Base-by-base conservation (phyloP, 2,888 invertebrate genomes). In the Steinernema carpocapsae region DNA sequence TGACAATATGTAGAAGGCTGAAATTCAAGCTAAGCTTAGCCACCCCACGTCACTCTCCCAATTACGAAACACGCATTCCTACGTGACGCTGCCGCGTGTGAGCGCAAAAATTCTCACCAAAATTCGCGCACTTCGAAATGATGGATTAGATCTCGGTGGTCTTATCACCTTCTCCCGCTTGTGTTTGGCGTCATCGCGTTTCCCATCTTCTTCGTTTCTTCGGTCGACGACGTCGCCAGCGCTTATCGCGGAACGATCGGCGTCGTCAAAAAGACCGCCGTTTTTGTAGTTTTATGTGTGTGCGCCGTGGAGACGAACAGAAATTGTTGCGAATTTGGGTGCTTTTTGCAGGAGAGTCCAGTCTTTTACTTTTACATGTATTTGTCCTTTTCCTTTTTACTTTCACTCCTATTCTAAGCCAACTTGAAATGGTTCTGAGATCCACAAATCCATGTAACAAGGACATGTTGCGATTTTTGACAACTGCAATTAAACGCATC, bases 71-170 rank as follows among this genome's bases (percentile, higher is more conserved):
- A 56, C 56, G 26, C 22, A 19, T 56, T 56, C 26, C 26, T 56
- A 22, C 26, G 56, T 56, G n/a, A 56, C 19, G 6, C 51, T 43
- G 7, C 7, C 4, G 56, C 24, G n/a, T 56, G 56, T 26, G 56
- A 22, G 56, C 56, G 24, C 4, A 56, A 56, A 56, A 14, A 56
- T 26, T 56, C 19, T 51, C 51, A 19, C 51, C 43, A 10, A 17
- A 4, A 17, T n/a, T 19, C 48, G 48, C 19, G n/a, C 48, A 43
- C 43, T 14, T 10, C 19, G 51, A 51, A 51, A 26, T 56, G 56
- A 56, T 56, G 22, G 56, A 56, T 56, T 56, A 26, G 56, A 56
- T 56, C 26, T 56, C 56, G 24, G 56, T 56, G 56, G 26, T 56
- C 56, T 56, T 56, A 56, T 56, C 56, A 56, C 10, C 56, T n/a